Base-by-base conservation (phyloP, 2,888 invertebrate species). In the Seira sanloemensis region DNA sequence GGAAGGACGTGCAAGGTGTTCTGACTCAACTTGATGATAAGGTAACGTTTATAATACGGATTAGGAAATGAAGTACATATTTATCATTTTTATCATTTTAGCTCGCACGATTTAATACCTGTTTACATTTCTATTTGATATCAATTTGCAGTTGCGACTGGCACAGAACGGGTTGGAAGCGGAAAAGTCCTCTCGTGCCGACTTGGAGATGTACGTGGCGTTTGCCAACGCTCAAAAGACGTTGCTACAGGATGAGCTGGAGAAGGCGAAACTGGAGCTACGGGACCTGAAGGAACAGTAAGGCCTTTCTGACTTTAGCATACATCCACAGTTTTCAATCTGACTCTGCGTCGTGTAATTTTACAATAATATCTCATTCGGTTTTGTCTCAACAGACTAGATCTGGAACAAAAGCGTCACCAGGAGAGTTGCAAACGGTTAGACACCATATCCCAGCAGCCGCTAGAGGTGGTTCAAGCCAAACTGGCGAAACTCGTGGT, bases 181-280 rank as follows among this genome's bases (percentile, higher is more conserved):
- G 26, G 92, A 92, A 90, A 92, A 92, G 86, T 91, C 92, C 0
- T 91, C 91, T 9, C 87, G 91, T 24, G 91, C 74, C 89, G 92
- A 93, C 89, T 90, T 93, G 66, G 92, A 92, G 90, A 92, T 92
- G 91, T 92, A 92, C 89, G 92, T 92, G 12, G 92, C 92, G 25
- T 92, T 92, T 37, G 90, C 92, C 2, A 92, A 91, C 87, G 92
- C 92, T 0, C 92, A 92, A 90, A 92, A 92, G 86, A 90, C 91
- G 24, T 91, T 91, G 0, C 89, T 92, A 19, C 91, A 92, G 84
- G 91, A 92, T 74, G 92, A 92, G 62, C 89, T 91, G 12, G 92
- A 92, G 72, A 91, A 91, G 85, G 88, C 91, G 2, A 90, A 89
- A 76, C 0, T 58, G 1, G 87, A 90, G 78, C 74, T 90, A 21